Conservation (phyloP, 2,113 vertebrate genomes). For the Eptesicus fuscus region DNA sequence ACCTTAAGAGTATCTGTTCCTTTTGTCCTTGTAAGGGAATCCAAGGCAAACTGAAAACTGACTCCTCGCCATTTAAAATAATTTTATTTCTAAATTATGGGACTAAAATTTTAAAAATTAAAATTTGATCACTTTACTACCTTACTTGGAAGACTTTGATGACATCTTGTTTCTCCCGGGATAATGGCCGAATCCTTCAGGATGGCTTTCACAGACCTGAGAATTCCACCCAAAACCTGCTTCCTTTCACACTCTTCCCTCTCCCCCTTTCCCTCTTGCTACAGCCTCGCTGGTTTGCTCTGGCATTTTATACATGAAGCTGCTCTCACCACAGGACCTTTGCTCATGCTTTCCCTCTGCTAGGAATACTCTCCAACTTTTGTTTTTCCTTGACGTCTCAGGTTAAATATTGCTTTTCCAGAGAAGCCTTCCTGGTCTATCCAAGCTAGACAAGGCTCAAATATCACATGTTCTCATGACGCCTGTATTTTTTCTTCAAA, state of each 20-base stretch:
- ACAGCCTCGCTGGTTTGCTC: background rate
- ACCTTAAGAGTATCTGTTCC: background rate
- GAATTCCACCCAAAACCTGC: background rate
- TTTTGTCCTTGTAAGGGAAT: background rate
- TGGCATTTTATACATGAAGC: background rate
- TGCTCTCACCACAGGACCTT: background rate
- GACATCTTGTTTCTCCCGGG: background rate
- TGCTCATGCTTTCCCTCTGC: background rate
- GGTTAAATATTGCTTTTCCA: background rate
- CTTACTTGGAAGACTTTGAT: background rate
- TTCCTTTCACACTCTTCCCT: background rate
- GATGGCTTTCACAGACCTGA: background rate
- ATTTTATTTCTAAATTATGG: background rate
- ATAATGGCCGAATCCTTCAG: background rate
- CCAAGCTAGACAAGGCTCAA: background rate
- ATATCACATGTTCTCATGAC: background rate
- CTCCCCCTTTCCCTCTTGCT: background rate
- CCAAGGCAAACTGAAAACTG: background rate
- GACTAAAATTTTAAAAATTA: background rate
- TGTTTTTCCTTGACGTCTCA: background rate
- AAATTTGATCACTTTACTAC: background rate
- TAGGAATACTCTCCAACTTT: background rate
- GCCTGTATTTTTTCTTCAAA: background rate
- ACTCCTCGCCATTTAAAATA: background rate
- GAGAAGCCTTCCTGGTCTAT: background rate